phyloP scores from a whole-genome alignment of 1,140 invertebrate species.

The Lamellibrachia luymesi region DNA sequence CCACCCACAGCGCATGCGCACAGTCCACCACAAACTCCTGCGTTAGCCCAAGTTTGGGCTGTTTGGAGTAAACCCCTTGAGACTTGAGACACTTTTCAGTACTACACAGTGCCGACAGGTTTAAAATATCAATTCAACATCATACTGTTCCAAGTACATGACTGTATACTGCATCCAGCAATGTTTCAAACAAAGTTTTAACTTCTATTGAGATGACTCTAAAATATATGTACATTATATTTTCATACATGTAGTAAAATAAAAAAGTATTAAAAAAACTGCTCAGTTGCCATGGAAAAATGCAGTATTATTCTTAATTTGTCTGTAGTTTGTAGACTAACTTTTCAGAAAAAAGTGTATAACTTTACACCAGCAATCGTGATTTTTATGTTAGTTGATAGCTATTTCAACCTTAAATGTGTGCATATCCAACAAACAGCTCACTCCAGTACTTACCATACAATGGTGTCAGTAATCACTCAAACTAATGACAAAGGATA shows the following conservation, averaged over 20 bases:
- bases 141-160: background rate
- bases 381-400: background rate
- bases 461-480: background rate
- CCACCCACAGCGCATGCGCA: too few species aligned
- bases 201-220: background rate
- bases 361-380: background rate
- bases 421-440: background rate
- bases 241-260: too few species aligned
- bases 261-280: background rate
- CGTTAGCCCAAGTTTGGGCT: too few species aligned
- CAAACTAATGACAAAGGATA: conserved; percentile 41
- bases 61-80: too few species aligned
- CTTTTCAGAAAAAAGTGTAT: background rate
- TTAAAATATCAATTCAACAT: background rate
- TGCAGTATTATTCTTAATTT: background rate
- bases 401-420: background rate
- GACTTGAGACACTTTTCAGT: too few species aligned
- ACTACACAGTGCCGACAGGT: background rate
- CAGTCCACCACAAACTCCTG: too few species aligned
- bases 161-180: background rate
- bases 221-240: too few species aligned
- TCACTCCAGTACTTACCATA: background rate
- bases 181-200: background rate
- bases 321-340: too few species aligned
- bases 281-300: background rate